Evolutionary conservation across 1,140 invertebrate species (phyloP).

Genomic region (Scylla paramamosain): DNA sequence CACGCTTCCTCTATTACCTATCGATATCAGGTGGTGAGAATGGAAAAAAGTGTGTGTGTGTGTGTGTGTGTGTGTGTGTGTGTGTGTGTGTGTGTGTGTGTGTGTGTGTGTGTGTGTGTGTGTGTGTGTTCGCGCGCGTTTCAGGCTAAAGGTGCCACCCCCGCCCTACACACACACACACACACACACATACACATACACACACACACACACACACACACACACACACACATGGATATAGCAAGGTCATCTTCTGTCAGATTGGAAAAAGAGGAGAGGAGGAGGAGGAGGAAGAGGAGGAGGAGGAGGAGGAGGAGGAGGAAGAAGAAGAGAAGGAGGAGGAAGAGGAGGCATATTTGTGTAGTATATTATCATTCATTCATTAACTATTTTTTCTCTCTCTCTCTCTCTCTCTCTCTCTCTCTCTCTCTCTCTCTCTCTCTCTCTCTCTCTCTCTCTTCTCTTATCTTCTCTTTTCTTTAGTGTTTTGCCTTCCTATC

Average conservation of each 20-base stretch:
- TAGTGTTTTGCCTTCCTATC: neutral
- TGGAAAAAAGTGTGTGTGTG: neutral
- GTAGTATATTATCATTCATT: too few relatives aligned
- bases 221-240: neutral
- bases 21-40: neutral
- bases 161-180: neutral
- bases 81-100: too few relatives aligned
- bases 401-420: constrained; percentile 29
- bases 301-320: neutral
- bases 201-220: constrained; percentile 20
- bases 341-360: too few relatives aligned
- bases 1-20: neutral
- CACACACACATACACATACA: neutral
- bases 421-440: neutral
- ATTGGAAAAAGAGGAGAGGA: neutral
- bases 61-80: neutral
- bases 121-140: neutral
- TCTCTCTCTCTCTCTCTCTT: neutral
- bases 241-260: neutral
- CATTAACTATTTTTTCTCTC: neutral
- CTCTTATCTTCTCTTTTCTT: neutral
- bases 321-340: neutral
- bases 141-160: neutral
- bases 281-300: neutral
- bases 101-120: too few relatives aligned